phyloP scores from a whole-genome alignment of 2,888 invertebrate species.

The Leptopilina drosophilae region DNA sequence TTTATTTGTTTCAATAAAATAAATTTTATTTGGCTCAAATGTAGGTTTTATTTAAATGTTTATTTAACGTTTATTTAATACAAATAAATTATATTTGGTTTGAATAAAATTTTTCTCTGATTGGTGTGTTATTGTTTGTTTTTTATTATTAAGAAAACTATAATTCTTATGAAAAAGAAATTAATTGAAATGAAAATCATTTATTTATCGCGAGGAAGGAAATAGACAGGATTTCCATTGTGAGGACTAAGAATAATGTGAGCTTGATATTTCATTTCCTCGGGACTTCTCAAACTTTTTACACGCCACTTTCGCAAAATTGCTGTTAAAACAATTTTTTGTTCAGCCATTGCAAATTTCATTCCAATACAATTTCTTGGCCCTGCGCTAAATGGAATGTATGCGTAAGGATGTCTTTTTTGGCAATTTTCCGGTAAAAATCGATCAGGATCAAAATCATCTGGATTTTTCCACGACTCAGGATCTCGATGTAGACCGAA shows the following conservation, averaged over 20 bases:
- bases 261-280: slow-evolving; percentile 55
- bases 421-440: slow-evolving; percentile 80
- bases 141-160: no score
- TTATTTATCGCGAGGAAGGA: slow-evolving; percentile 52
- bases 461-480: slow-evolving; percentile 82
- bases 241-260: slow-evolving; percentile 60
- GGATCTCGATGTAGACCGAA: slow-evolving; percentile 80
- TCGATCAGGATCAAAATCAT: slow-evolving; percentile 83
- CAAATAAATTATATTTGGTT: no score
- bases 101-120: no score
- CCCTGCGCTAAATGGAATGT: slow-evolving; percentile 84
- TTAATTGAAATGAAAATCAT: not conserved
- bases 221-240: slow-evolving; percentile 54
- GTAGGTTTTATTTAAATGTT: no score
- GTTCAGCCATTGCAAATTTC: slow-evolving; percentile 64
- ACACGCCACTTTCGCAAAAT: slow-evolving; percentile 66
- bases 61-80: no score
- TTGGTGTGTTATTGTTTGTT: no score
- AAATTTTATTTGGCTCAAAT: no score
- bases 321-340: slow-evolving; percentile 61
- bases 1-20: no score
- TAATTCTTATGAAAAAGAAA: no score
- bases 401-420: slow-evolving; percentile 82
- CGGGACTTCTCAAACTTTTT: slow-evolving; percentile 58
- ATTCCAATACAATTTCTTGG: slow-evolving; percentile 84